Conservation (phyloP, 2,113 vertebrate species). For the Ia io region DNA sequence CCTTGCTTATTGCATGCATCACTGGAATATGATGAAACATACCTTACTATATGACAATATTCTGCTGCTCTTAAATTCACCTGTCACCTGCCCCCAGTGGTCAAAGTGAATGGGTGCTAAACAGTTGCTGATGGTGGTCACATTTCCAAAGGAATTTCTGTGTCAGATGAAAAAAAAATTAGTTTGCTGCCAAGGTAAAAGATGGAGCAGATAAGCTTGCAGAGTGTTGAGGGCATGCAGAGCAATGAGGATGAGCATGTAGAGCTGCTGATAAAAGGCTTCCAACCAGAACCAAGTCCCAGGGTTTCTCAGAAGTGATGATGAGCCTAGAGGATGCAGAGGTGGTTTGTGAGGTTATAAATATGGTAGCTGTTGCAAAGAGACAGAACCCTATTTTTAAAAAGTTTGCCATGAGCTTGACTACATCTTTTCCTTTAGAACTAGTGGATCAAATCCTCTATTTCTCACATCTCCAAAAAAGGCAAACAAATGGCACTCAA, state of each 20-base stretch:
- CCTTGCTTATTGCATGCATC: too few relatives aligned
- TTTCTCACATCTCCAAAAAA: slow-evolving; percentile 39
- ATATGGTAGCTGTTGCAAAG: not conserved
- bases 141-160: not conserved
- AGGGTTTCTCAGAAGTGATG: not conserved
- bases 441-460: not conserved
- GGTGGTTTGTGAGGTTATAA: not conserved
- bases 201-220: not conserved
- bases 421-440: not conserved
- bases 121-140: too few relatives aligned
- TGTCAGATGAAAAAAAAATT: not conserved
- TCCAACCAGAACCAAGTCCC: not conserved
- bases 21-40: not conserved
- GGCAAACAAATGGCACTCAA: not conserved
- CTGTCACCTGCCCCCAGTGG: not conserved
- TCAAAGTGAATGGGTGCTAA: not conserved
- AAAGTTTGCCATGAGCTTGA: not conserved
- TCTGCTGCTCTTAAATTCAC: not conserved
- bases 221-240: not conserved
- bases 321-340: not conserved
- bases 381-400: not conserved
- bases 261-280: not conserved
- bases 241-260: not conserved
- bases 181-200: not conserved
- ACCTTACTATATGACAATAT: not conserved